Percentiles rank a stretch among this genome's conserved stretches.
phyloP scores from a whole-genome alignment of 2,888 invertebrate genomes.

The Lapara coniferarum region DNA sequence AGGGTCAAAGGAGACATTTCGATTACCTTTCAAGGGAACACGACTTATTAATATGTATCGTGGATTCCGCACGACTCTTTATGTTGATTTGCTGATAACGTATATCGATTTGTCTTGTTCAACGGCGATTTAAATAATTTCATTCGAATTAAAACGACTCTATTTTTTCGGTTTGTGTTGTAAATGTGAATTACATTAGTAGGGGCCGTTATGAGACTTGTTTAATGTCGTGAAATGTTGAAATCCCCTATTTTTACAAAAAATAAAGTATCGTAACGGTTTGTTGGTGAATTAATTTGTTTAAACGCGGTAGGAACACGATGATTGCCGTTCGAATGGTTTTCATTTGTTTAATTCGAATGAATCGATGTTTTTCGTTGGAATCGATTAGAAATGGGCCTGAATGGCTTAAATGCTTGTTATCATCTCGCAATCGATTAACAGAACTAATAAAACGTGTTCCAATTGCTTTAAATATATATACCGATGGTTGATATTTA shows the following conservation, averaged over 20 bases:
- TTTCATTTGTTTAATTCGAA: constrained; percentile 20
- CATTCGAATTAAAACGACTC: constrained; percentile 21
- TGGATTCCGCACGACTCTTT: constrained; percentile 34
- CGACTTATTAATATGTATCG: constrained; percentile 42
- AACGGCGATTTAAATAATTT: constrained; percentile 25
- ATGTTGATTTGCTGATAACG: constrained; percentile 37
- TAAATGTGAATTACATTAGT: constrained; percentile 27
- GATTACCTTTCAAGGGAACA: constrained; percentile 41
- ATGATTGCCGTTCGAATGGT: constrained; percentile 1
- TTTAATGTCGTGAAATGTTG: constrained; percentile 12
- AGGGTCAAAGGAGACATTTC: constrained; percentile 44
- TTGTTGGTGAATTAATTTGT: constrained; percentile 13
- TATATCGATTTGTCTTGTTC: constrained; percentile 45
- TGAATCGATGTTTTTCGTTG: constrained; percentile 4
- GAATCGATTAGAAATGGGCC: constrained; percentile 2
- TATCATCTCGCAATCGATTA: not conserved
- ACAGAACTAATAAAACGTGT: not conserved
- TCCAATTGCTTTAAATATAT: not conserved
- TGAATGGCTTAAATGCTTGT: not conserved
- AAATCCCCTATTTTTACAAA: constrained; percentile 17
- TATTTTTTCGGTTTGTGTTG: constrained; percentile 22
- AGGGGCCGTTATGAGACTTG: constrained; percentile 13
- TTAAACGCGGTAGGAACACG: not conserved
- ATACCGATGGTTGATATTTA: not conserved
- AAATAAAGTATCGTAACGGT: constrained; percentile 7